Evolutionary conservation across 2,888 invertebrate species (phyloP).

Genomic region (Drosophila atripex): DNA sequence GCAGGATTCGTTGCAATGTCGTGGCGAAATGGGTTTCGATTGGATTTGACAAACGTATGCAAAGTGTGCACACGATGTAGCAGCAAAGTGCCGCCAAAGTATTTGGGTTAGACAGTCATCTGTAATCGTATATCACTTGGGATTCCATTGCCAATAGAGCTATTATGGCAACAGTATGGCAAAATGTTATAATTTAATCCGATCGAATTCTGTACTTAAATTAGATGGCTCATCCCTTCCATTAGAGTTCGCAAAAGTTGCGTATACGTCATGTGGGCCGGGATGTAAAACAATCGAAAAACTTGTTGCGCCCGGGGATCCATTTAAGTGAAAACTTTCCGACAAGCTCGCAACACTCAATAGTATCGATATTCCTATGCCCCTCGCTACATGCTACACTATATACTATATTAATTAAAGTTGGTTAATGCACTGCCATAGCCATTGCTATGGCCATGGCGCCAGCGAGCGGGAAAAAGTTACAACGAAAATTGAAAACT

Average conservation of each 20-base stretch:
- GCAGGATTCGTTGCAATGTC: constrained; percentile 5
- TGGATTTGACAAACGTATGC: constrained; percentile 42
- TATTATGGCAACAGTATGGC: constrained; percentile 3
- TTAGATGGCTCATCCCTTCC: neutral
- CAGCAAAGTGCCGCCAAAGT: constrained; percentile 31
- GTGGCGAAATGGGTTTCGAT: constrained; percentile 28
- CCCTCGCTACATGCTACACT: constrained; percentile 7
- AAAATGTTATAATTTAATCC: neutral
- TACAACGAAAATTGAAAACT: constrained; percentile 48
- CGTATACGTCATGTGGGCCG: constrained; percentile 6
- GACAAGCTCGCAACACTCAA: constrained; percentile 22
- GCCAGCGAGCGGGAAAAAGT: constrained; percentile 25
- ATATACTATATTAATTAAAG: constrained; percentile 35
- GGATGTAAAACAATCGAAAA: constrained; percentile 6
- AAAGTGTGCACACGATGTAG: constrained; percentile 32
- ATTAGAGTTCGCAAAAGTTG: neutral
- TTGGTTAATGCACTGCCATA: constrained; percentile 39
- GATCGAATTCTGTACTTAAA: neutral
- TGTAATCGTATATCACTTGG: constrained; percentile 23
- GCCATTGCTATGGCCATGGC: too few species aligned
- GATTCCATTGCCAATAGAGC: neutral
- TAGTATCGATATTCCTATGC: constrained; percentile 29
- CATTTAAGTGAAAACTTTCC: constrained; percentile 33
- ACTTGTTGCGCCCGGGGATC: constrained; percentile 41
- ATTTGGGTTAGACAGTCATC: constrained; percentile 15